Conservation (phyloP, 23 tunicate genomes). For the Ascidia mentula region DNA sequence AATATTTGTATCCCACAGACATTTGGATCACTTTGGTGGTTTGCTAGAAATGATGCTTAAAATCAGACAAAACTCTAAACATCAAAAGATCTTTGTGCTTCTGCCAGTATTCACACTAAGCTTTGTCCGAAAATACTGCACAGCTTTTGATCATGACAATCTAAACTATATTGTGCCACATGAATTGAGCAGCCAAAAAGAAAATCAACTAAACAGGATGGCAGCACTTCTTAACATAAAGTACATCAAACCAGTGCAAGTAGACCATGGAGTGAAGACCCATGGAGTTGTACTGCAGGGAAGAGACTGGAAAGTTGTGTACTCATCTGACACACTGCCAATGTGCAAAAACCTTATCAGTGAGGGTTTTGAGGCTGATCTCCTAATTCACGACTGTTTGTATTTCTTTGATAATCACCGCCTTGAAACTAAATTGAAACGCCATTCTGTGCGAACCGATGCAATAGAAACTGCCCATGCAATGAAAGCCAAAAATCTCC, state of each 20-base stretch:
- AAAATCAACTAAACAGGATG: not conserved
- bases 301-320: conserved; percentile 27
- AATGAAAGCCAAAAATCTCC: conserved; percentile 53
- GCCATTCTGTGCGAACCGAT: conserved; percentile 46
- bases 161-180: not conserved
- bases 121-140: not conserved
- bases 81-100: conserved; percentile 18
- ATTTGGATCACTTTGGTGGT: conserved; percentile 61
- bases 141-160: not conserved
- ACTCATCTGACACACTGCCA: conserved; percentile 80
- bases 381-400: conserved; percentile 71
- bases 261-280: conserved; percentile 53
- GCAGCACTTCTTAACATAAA: conserved; percentile 3
- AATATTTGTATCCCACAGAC: conserved; percentile 56
- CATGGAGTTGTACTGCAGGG: conserved; percentile 39
- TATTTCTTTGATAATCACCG: conserved; percentile 1
- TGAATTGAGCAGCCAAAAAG: not conserved
- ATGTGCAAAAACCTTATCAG: conserved; percentile 24
- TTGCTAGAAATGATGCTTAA: conserved; percentile 23
- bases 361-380: conserved; percentile 51
- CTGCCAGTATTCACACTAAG: not conserved
- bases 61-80: not conserved
- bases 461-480: conserved; percentile 55
- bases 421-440: conserved; percentile 33
- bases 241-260: conserved; percentile 19